phyloP scores from a whole-genome alignment of 2,888 invertebrate genomes.

The Caenorhabditis sulstoni region DNA sequence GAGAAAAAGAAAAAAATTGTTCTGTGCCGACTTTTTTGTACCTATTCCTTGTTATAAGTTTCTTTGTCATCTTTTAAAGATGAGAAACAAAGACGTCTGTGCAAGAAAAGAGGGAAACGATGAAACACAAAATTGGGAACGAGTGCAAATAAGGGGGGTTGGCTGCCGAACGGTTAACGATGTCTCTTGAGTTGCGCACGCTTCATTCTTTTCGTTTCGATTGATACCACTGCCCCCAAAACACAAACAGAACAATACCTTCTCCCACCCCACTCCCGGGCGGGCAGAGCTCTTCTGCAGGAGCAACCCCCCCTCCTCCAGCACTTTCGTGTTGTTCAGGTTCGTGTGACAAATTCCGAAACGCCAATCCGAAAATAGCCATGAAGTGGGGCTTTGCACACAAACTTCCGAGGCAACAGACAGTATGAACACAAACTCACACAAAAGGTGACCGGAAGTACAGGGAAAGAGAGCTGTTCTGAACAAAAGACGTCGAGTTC shows the following conservation, averaged over 20 bases:
- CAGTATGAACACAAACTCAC: conserved; percentile 36
- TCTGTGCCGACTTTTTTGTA: neutral
- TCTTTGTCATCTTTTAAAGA: conserved; percentile 8
- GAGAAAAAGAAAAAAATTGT: neutral
- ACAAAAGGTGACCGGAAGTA: conserved; percentile 33
- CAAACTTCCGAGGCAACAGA: conserved; percentile 18
- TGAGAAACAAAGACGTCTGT: conserved; percentile 6
- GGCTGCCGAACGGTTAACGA: conserved; percentile 56
- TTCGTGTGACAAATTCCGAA: conserved; percentile 42
- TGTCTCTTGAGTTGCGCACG: conserved; percentile 61
- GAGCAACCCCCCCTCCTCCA: conserved; percentile 1
- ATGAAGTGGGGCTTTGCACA: conserved; percentile 19
- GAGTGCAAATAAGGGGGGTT: conserved; percentile 52
- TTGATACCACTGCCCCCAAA: conserved; percentile 60
- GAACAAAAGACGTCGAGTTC: conserved; percentile 6
- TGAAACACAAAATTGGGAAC: conserved; percentile 50
- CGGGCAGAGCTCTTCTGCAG: conserved; percentile 18
- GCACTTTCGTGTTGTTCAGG: conserved; percentile 39
- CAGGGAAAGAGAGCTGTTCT: conserved; percentile 6
- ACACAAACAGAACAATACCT: conserved; percentile 60
- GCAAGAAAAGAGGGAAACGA: conserved; percentile 33
- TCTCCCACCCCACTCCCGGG: neutral
- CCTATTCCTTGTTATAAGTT: neutral
- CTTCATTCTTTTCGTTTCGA: conserved; percentile 52
- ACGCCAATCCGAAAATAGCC: conserved; percentile 41